A percentile compares a stretch with the other conserved stretches of the same genome.
Conservation (phyloP, 2,888 invertebrate genomes). For the Tolmerus cingulatus region DNA sequence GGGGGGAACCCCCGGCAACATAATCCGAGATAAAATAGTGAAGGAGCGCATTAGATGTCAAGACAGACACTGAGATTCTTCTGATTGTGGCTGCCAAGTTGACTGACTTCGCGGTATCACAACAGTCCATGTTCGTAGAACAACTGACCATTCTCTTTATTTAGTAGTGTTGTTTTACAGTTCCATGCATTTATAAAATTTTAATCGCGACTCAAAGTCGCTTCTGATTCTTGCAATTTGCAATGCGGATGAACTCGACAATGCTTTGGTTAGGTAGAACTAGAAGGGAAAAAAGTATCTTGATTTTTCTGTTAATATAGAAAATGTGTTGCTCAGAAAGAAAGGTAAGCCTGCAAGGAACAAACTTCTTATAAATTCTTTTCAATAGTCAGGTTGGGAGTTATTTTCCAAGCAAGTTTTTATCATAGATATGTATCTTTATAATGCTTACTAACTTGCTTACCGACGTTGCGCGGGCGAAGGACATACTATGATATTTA, state of each 20-base stretch:
- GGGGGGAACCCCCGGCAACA: not conserved
- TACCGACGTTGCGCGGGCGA: too few relatives aligned
- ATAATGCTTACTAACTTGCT: too few relatives aligned
- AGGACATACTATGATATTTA: too few relatives aligned
- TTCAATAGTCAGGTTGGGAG: not conserved
- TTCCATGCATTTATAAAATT: not conserved
- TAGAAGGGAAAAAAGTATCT: not conserved
- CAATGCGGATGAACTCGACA: not conserved
- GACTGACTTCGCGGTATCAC: not conserved
- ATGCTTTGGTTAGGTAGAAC: not conserved
- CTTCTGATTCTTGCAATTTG: not conserved
- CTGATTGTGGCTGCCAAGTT: not conserved
- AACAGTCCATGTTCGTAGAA: not conserved
- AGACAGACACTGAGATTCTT: not conserved
- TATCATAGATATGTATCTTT: not conserved
- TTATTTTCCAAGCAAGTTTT: not conserved
- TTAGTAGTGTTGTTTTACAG: conserved; percentile 3
- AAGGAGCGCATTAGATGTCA: not conserved
- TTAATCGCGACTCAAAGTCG: not conserved
- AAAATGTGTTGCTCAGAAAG: not conserved
- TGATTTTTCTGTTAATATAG: not conserved
- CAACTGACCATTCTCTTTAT: not conserved
- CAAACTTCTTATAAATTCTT: not conserved
- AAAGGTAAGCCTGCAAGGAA: not conserved
- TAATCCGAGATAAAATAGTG: not conserved